Evolutionary conservation across 2,797 vertebrate genomes (phyloP).

Genomic region (Xerus rutilus): DNA sequence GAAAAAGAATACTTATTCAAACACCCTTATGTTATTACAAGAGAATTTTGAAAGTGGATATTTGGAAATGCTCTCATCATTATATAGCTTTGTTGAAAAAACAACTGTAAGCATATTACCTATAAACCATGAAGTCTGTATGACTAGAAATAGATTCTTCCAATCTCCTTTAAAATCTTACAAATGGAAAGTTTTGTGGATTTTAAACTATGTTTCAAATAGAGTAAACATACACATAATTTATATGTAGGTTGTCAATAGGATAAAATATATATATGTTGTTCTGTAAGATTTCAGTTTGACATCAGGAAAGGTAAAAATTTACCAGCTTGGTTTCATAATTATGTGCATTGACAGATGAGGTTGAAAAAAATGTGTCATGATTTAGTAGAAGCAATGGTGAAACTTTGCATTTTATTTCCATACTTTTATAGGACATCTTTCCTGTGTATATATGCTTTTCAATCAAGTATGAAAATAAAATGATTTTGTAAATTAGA

Average conservation of each 20-base stretch:
- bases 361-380: not conserved
- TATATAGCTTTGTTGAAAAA: constrained; percentile 38
- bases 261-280: not conserved
- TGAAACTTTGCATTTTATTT: not conserved
- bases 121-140: not conserved
- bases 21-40: not conserved
- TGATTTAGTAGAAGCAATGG: not conserved
- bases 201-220: not conserved
- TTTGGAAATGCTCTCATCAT: not conserved
- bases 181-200: not conserved
- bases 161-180: not conserved
- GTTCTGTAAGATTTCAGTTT: not conserved
- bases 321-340: not conserved
- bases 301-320: not conserved
- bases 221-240: not conserved
- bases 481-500: not conserved
- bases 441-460: not conserved
- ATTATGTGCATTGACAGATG: not conserved
- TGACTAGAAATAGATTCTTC: not conserved
- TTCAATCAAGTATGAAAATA: not conserved
- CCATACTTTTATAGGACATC: not conserved
- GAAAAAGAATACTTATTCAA: constrained; percentile 52
- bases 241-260: not conserved
- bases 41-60: constrained; percentile 27
- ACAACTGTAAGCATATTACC: not conserved